Conservation (phyloP, 2,888 invertebrate species). For the Temnothorax unifasciatus region DNA sequence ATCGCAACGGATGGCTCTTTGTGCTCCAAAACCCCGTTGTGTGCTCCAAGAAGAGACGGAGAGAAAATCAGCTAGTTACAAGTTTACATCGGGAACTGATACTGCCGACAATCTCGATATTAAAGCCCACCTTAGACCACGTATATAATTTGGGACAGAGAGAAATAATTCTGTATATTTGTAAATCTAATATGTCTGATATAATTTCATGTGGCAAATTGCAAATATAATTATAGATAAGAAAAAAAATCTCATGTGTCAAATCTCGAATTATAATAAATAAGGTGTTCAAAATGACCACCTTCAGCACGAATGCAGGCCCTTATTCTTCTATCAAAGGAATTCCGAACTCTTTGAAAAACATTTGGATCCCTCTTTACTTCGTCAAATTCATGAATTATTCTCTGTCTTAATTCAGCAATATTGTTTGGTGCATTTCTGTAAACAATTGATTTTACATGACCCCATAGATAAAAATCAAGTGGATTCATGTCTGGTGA, state of each 20-base stretch:
- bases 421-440: too few species aligned
- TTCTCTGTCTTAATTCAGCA: too few species aligned
- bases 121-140: conserved; percentile 25
- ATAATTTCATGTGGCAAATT: conserved; percentile 28
- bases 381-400: too few species aligned
- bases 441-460: too few species aligned
- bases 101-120: conserved; percentile 57
- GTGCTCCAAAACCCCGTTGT: conserved; percentile 16
- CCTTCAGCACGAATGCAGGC: too few species aligned
- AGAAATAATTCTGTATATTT: conserved; percentile 22
- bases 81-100: conserved; percentile 32
- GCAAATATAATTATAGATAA: conserved; percentile 33
- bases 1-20: conserved; percentile 1
- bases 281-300: too few species aligned
- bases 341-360: too few species aligned
- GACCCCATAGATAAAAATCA: too few species aligned
- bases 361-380: too few species aligned
- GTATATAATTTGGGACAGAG: neutral
- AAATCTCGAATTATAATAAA: conserved; percentile 8
- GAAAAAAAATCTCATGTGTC: conserved; percentile 10
- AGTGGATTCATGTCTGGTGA: too few species aligned
- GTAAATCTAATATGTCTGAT: neutral
- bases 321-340: too few species aligned
- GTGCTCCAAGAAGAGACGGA: conserved; percentile 26
- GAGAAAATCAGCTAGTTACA: conserved; percentile 19